Evolutionary conservation across 2,113 vertebrate species (phyloP).

Genomic region (Heliornis fulica): DNA sequence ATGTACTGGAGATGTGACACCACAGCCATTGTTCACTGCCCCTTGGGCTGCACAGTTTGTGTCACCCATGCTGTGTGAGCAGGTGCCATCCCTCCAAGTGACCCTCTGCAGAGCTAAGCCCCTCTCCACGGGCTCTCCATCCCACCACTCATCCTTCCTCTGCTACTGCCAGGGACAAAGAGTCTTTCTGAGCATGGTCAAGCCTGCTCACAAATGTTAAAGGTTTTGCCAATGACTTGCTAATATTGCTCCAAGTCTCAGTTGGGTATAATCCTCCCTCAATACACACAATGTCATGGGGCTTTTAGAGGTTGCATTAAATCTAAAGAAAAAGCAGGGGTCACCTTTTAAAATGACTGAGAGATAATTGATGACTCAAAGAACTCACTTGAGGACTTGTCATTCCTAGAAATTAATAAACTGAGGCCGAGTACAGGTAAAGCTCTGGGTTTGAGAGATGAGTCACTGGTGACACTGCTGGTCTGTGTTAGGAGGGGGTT

Average conservation of each 20-base stretch:
- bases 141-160: rapidly evolving
- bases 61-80: rapidly evolving
- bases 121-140: rapidly evolving
- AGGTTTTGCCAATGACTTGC: not conserved
- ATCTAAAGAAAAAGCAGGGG: not conserved
- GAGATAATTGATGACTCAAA: not conserved
- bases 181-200: not conserved
- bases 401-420: not conserved
- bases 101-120: not conserved
- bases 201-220: not conserved
- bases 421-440: not conserved
- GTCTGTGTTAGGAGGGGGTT: not conserved
- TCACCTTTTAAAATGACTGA: not conserved
- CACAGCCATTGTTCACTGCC: no score
- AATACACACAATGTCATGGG: not conserved
- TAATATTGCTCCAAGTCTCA: not conserved
- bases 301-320: not conserved
- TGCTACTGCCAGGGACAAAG: not conserved
- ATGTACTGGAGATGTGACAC: not conserved
- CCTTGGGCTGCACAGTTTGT: not conserved
- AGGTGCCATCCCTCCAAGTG: not conserved
- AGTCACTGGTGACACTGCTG: not conserved
- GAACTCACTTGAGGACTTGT: not conserved
- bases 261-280: not conserved
- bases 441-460: not conserved